A percentile compares a stretch with the other conserved stretches of the same genome.
phyloP scores from a whole-genome alignment of 2,113 vertebrate genomes.

The Sakesphorus luctuosus region DNA sequence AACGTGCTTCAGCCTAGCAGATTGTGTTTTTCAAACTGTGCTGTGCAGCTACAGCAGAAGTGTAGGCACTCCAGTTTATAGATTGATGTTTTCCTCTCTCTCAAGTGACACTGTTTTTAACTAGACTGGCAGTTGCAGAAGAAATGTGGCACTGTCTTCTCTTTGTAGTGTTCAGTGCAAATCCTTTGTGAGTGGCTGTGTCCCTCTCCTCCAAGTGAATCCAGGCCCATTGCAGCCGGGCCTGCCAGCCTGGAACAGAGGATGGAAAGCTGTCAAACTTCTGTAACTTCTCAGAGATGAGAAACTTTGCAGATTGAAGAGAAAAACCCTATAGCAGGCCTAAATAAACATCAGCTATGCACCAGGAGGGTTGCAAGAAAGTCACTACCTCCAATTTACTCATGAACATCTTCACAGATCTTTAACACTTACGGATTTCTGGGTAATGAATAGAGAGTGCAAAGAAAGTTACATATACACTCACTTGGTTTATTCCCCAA shows the following conservation, averaged over 20 bases:
- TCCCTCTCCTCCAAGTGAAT: neutral
- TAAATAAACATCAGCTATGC: neutral
- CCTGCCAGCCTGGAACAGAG: neutral
- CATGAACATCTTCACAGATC: neutral
- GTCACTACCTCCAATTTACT: neutral
- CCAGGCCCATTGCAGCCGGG: neutral
- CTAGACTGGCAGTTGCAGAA: neutral
- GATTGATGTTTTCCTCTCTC: neutral
- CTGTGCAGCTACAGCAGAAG: neutral
- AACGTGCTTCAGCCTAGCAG: neutral
- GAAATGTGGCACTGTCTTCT: neutral
- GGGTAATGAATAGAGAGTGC: neutral
- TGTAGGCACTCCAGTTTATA: accelerated
- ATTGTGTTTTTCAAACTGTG: neutral
- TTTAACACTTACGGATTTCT: neutral
- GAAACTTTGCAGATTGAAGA: neutral
- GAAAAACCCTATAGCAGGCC: neutral
- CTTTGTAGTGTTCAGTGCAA: neutral
- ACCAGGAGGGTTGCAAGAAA: neutral
- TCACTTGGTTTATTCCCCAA: neutral
- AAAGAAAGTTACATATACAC: neutral
- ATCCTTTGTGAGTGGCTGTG: neutral
- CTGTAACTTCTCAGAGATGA: neutral
- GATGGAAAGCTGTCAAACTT: neutral
- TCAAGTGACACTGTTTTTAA: neutral